These are phyloP conservation scores for Chaetodon trifasciatus DNA, from an alignment of 2,797 vertebrate genomes.

Conservation along the genomic window DNA sequence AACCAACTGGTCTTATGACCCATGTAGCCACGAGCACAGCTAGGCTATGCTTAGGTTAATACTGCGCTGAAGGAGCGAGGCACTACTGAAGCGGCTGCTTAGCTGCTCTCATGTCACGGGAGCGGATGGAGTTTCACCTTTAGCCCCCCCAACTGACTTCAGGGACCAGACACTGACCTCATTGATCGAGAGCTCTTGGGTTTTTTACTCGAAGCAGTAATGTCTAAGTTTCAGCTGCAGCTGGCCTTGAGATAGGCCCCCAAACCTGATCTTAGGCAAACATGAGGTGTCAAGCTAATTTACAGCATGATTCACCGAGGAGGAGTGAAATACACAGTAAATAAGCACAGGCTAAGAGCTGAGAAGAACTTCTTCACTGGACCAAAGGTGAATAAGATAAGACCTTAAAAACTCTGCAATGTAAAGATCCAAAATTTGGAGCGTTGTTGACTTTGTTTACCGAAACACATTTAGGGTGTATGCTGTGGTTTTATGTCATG, in stretches of 20 bases:
- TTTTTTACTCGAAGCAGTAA: conserved; percentile 66
- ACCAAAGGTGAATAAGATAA: neutral
- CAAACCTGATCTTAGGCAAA: conserved; percentile 78
- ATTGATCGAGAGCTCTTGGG: conserved; percentile 67
- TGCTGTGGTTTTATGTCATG: conserved; percentile 57
- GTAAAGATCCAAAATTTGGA: neutral
- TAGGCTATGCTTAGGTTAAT: conserved; percentile 49
- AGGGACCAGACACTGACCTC: conserved; percentile 76
- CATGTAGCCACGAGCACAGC: conserved; percentile 42
- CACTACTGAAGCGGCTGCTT: conserved; percentile 31
- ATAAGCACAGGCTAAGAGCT: conserved; percentile 7
- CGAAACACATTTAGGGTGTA: conserved; percentile 38
- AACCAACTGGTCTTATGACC: conserved; percentile 76
- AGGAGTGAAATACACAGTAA: conserved; percentile 33
- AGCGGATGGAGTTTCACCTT: conserved; percentile 74
- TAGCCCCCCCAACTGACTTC: conserved; percentile 48
- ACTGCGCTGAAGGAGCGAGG: conserved; percentile 43
- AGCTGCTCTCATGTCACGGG: conserved; percentile 69
- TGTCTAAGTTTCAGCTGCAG: conserved; percentile 74
- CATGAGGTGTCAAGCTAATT: conserved; percentile 49
- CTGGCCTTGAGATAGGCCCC: conserved; percentile 66
- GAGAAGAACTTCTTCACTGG: neutral
- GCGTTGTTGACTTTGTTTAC: conserved; percentile 33
- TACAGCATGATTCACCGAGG: conserved; percentile 38
- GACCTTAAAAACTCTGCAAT: neutral